These are phyloP conservation scores for Acheta domesticus DNA, from an alignment of 2,888 invertebrate species.

Conservation along the genomic window DNA sequence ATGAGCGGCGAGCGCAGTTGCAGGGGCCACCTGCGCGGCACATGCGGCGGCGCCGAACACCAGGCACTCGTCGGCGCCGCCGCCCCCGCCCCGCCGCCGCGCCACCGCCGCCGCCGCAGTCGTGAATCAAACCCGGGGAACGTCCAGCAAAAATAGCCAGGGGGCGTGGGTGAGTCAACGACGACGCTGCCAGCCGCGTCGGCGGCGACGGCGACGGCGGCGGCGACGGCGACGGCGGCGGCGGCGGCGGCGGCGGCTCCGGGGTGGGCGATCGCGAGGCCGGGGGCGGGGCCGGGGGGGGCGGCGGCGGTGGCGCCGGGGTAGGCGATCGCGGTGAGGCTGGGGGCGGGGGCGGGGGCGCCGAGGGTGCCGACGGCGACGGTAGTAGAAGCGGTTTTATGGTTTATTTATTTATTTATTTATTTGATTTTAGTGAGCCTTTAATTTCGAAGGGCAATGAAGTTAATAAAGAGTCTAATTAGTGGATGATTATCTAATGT, in stretches of 20 bases:
- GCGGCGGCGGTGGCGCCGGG: too few relatives aligned
- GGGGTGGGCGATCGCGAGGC: too few relatives aligned
- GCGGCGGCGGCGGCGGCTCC: background rate
- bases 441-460: too few relatives aligned
- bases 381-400: too few relatives aligned
- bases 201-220: background rate
- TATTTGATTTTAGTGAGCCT: too few relatives aligned
- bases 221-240: background rate
- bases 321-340: background rate
- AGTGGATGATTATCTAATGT: too few relatives aligned
- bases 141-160: constrained; percentile 18
- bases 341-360: background rate
- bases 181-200: background rate
- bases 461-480: too few relatives aligned
- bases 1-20: too few relatives aligned
- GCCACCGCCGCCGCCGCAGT: background rate
- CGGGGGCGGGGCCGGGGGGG: background rate
- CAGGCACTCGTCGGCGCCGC: background rate
- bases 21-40: background rate
- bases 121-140: constrained; percentile 8
- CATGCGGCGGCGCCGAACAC: background rate
- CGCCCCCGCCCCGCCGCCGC: background rate
- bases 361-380: too few relatives aligned
- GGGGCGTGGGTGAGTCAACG: background rate
- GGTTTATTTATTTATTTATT: too few relatives aligned